Evolutionary conservation across 2,888 invertebrate species (phyloP).

Genomic region (Arrhopalites spinosus): DNA sequence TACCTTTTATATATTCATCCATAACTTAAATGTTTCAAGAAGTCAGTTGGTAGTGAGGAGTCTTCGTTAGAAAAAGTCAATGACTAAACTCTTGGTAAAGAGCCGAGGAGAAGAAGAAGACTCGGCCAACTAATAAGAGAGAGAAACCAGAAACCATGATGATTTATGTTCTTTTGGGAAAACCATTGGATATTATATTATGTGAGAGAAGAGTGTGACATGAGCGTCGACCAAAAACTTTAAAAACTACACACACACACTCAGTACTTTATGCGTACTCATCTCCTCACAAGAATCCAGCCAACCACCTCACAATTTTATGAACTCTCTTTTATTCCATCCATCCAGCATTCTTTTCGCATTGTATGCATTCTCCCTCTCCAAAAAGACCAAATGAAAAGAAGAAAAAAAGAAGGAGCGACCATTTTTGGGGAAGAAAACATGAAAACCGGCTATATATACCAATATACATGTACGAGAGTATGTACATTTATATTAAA

Average conservation of each 20-base stretch:
- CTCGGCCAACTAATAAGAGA: slow-evolving; percentile 20
- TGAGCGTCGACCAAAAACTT: not conserved
- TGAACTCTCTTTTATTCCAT: slow-evolving; percentile 34
- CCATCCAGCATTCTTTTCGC: slow-evolving; percentile 20
- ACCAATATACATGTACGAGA: not conserved
- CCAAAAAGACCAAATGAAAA: not conserved
- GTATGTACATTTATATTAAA: not conserved
- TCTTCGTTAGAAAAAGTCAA: too few species aligned
- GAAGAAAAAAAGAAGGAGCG: slow-evolving; percentile 16
- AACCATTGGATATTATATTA: not conserved
- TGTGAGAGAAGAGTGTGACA: slow-evolving; percentile 25
- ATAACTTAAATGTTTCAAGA: too few species aligned
- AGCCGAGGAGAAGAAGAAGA: not conserved
- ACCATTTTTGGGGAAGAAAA: slow-evolving; percentile 34
- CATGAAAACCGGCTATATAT: slow-evolving; percentile 15
- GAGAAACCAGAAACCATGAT: slow-evolving; percentile 33
- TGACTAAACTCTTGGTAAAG: not conserved
- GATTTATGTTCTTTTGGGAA: slow-evolving; percentile 31
- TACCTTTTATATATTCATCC: too few species aligned
- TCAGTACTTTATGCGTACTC: slow-evolving; percentile 1
- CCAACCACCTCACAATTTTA: slow-evolving; percentile 28
- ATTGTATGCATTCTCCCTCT: not conserved
- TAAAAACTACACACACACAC: not conserved
- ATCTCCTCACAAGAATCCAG: slow-evolving; percentile 9
- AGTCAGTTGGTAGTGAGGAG: too few species aligned